phyloP scores from a whole-genome alignment of 2,888 invertebrate genomes.

The Pristionchus entomophagus region DNA sequence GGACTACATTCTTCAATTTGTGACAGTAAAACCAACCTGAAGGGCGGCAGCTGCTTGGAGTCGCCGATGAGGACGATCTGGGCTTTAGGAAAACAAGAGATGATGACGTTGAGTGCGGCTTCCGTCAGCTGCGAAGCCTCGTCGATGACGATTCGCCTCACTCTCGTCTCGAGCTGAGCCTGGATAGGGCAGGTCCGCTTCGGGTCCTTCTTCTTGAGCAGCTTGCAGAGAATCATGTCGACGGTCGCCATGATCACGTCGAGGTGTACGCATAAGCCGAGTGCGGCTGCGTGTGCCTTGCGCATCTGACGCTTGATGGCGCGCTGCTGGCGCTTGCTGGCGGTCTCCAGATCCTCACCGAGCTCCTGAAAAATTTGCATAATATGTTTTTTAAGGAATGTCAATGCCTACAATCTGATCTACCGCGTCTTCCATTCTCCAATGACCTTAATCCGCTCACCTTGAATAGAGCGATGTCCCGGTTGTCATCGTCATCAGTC shows the following conservation, averaged over 20 bases:
- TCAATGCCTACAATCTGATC: too few relatives aligned
- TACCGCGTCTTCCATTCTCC: too few relatives aligned
- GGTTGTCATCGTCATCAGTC: neutral
- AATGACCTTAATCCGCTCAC: too few relatives aligned
- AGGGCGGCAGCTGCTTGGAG: neutral
- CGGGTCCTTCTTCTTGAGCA: neutral
- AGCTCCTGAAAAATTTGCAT: too few relatives aligned
- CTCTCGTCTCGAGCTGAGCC: neutral
- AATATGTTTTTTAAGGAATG: too few relatives aligned
- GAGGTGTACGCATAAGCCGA: neutral
- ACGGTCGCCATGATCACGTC: neutral
- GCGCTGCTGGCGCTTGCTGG: neutral
- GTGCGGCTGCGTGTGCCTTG: too few relatives aligned
- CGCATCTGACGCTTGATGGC: neutral
- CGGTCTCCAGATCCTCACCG: neutral
- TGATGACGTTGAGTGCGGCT: neutral
- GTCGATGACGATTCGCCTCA: neutral
- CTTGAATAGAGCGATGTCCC: neutral
- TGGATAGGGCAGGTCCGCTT: neutral
- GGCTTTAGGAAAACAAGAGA: neutral
- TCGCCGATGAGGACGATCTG: neutral
- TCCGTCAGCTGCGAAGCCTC: neutral
- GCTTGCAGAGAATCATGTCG: neutral
- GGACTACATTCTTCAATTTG: too few relatives aligned
- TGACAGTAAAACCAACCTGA: too few relatives aligned